Percentiles rank a stretch among this genome's conserved stretches.
Evolutionary conservation across 2,797 vertebrate species (phyloP).

Genomic region (Sardinella longiceps): DNA sequence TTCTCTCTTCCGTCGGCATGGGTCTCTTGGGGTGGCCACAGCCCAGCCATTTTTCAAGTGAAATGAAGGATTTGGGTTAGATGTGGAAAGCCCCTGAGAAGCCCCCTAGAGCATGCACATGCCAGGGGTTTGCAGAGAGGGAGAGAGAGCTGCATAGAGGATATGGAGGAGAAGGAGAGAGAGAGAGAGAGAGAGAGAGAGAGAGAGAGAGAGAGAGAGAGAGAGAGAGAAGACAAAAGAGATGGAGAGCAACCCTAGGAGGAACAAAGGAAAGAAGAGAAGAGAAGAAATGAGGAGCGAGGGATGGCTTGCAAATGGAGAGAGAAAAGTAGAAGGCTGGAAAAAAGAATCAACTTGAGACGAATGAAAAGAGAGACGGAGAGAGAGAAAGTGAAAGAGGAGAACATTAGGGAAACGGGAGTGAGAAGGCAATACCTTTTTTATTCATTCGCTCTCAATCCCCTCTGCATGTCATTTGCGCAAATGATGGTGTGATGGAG

Average conservation of each 20-base stretch:
- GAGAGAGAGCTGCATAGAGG: constrained; percentile 52
- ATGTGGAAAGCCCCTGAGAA: constrained; percentile 75
- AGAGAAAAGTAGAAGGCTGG: background rate
- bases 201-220: constrained; percentile 28
- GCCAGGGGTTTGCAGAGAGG: constrained; percentile 54
- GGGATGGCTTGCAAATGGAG: background rate
- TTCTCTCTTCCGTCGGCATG: constrained; percentile 32
- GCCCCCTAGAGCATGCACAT: constrained; percentile 69
- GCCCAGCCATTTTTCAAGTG: constrained; percentile 79
- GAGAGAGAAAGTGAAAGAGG: constrained; percentile 10
- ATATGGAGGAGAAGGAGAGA: constrained; percentile 34
- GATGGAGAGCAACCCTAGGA: constrained; percentile 30
- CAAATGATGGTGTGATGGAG: constrained; percentile 44
- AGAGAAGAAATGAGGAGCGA: background rate
- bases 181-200: constrained; percentile 28
- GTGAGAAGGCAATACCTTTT: constrained; percentile 35
- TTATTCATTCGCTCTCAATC: constrained; percentile 40
- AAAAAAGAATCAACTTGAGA: background rate
- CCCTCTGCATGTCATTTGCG: constrained; percentile 38
- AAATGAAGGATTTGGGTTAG: constrained; percentile 85
- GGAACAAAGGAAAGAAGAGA: background rate
- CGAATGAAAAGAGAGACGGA: background rate
- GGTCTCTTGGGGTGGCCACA: constrained; percentile 74
- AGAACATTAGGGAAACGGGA: background rate
- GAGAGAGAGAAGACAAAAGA: background rate